Evolutionary conservation across 2,113 vertebrate species (phyloP), one percentile per base, ranked within the genome.

Genomic region (Thamnophis sirtalis): DNA sequence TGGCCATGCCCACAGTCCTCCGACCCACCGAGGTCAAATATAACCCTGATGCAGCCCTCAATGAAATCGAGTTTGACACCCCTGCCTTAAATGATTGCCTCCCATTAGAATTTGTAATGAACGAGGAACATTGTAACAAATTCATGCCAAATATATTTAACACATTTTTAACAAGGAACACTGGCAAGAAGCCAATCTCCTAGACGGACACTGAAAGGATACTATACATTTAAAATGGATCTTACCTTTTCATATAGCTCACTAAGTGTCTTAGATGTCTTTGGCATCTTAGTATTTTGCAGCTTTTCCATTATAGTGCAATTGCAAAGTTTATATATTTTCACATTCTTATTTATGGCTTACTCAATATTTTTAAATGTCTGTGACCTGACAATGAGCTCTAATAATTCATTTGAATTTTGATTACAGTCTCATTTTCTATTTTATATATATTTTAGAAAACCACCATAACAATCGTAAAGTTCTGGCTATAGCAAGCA

Each of bases 21-120:
- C 10, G 5, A 43, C 1, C 5, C 55, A 19, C 53, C 15, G 3
- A 53, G 13, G 53, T 54, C 55, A 24, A 58, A 58, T 2, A 3
- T 7, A 58, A 58, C 21, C 2, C 21, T 58, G 56, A 58, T 58
- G 21, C 7, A 2, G 21, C 55, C 55, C 55, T 56, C 55, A 56
- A 22, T 56, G 21, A 56, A 56, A 56, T 22, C 1, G 55, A 56
- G 55, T 56, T 24, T 56, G 55, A 56, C 55, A 56, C 21, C 60
- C 26, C 28, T 95, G 97, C 97, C 97, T 98, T 97, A 98, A 98
- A 98, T 97, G 98, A 98, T 98, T 98, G 98, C 98, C 98, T 98
- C 98, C 98, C 98, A 95, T 98, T 98, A 97, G 97, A 97, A 97
- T 97, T 98, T 98, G 98, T 98, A 98, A 98, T 98, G 98, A 99